Base-by-base conservation (phyloP, 1,140 invertebrate species). In the Drosophila truncata region DNA sequence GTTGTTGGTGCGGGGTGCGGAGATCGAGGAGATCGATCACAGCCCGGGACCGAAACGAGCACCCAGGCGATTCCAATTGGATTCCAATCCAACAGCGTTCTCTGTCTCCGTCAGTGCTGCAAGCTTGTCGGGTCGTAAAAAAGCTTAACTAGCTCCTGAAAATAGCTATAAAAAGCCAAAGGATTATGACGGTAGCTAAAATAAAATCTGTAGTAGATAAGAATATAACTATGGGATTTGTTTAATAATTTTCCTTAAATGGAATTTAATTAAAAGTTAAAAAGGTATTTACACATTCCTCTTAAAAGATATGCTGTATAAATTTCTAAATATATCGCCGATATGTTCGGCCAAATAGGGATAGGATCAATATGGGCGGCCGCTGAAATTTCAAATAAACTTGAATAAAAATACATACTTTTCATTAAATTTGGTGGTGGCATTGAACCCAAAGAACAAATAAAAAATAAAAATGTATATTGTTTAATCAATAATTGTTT, bases 1-100 rank as follows among this genome's bases (percentile, higher is more conserved):
- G 55, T 58, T 42, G 31, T 44, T 63, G 52, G 62, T 62, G 62
- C 62, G 55, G 61, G 55, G 62, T 54, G 55, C 55, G 57, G 62
- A 65, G 62, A 65, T 62, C 37, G 27, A 42, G 62, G 55, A 62
- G 58, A 37, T 55, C 52, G 62, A 65, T 61, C 62, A 64, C 27
- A 33, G 39, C 62, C 62, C 57, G 62, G 62, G 55, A 64, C 62
- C 62, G 58, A 65, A 42, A 65, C 62, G 37, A 65, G 62, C 35
- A 65, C 62, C 62, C 41, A 65, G 57, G 57, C 62, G 35, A 61
- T 55, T 55, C 33, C 52, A 55, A 37, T 55, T 64, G 62, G 62
- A 39, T 61, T 64, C 62, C 62, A 65, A 29, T 64, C 25, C 61
- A 64, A 37, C 54, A 58, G 61, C 61, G 61, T 59, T 59, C 52